A percentile compares a stretch with the other conserved stretches of the same genome.
phyloP scores from a whole-genome alignment of 1,140 invertebrate species.

The Oppia nitens region DNA sequence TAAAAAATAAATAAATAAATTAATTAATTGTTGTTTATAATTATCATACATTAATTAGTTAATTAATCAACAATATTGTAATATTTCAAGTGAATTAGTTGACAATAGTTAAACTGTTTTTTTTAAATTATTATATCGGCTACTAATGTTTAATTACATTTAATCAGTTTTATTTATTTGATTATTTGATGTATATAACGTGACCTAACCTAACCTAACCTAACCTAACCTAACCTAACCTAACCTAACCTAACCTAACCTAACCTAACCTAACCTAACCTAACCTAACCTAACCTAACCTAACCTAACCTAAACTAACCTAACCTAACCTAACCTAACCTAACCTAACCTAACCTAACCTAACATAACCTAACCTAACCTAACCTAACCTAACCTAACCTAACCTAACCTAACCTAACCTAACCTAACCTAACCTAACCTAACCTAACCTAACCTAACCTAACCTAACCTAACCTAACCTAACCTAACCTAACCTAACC shows the following conservation, averaged over 20 bases:
- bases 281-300: conserved; percentile 1
- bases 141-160: too few relatives aligned
- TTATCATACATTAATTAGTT: too few relatives aligned
- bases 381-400: conserved; percentile 11
- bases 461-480: conserved; percentile 8
- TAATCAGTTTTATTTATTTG: too few relatives aligned
- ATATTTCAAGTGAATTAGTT: too few relatives aligned
- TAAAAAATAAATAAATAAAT: too few relatives aligned
- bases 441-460: conserved; percentile 7
- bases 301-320: too few relatives aligned
- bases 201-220: conserved; percentile 20
- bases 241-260: conserved; percentile 4
- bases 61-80: too few relatives aligned
- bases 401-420: conserved; percentile 12
- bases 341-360: conserved; percentile 10
- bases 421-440: conserved; percentile 13
- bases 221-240: conserved; percentile 26
- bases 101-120: too few relatives aligned
- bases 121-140: too few relatives aligned
- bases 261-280: conserved; percentile 5
- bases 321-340: conserved; percentile 12
- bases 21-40: too few relatives aligned
- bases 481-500: conserved; percentile 13
- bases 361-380: too few relatives aligned
- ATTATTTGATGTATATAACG: too few relatives aligned